These are phyloP conservation scores for Pungitius pungitius DNA, from an alignment of 2,113 vertebrate species.

Conservation along the genomic window DNA sequence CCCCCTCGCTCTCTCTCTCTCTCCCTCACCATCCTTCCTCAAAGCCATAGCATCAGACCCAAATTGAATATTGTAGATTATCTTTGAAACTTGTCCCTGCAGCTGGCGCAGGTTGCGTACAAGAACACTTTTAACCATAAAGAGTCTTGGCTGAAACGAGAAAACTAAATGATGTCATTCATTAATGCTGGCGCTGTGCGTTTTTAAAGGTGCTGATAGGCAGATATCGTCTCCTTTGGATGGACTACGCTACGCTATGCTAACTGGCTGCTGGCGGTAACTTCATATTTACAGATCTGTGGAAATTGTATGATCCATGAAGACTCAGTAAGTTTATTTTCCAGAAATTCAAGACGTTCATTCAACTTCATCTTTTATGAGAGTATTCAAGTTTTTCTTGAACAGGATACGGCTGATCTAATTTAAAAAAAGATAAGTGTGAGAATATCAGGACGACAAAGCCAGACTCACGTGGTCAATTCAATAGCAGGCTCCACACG, in stretches of 20 bases:
- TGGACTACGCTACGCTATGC: not conserved
- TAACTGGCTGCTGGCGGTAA: not conserved
- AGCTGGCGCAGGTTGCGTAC: slow-evolving; percentile 23
- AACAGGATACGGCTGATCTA: not conserved
- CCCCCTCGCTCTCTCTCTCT: not conserved
- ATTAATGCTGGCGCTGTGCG: slow-evolving; percentile 27
- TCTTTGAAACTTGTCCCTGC: slow-evolving; percentile 42
- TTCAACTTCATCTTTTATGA: not conserved
- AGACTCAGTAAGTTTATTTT: not conserved
- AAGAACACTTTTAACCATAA: slow-evolving; percentile 36
- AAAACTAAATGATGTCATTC: slow-evolving; percentile 28
- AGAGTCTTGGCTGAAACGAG: slow-evolving; percentile 29
- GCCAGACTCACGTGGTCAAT: not conserved
- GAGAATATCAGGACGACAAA: not conserved
- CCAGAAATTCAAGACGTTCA: not conserved
- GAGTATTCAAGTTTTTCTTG: not conserved
- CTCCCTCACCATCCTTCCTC: slow-evolving; percentile 12
- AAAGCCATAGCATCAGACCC: slow-evolving; percentile 26
- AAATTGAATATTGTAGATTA: slow-evolving; percentile 63
- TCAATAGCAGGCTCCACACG: not conserved
- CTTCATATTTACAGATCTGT: not conserved
- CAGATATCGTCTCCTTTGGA: not conserved
- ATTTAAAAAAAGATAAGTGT: not conserved
- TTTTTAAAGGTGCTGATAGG: not conserved
- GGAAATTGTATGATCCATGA: not conserved